Conservation (phyloP, 2,888 invertebrate species). For the Clusia tigrina region DNA sequence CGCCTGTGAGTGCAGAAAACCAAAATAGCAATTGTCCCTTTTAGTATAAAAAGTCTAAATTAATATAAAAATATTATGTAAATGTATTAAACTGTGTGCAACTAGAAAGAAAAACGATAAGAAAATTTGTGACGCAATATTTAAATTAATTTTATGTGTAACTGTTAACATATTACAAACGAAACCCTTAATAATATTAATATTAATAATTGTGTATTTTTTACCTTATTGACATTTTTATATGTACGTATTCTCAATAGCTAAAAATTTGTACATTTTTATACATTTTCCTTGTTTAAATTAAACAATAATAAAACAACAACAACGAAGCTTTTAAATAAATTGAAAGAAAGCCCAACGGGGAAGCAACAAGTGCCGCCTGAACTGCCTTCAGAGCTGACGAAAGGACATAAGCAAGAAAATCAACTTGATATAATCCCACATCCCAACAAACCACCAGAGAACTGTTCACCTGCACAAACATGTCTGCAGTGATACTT, state of each 20-base stretch:
- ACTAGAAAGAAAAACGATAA: neutral
- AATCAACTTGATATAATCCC: no score
- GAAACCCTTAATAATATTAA: neutral
- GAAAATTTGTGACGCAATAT: constrained; percentile 1
- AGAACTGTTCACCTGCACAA: no score
- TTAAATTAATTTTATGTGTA: constrained; percentile 2
- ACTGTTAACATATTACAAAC: neutral
- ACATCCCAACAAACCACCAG: no score
- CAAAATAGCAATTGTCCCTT: neutral
- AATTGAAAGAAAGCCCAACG: neutral
- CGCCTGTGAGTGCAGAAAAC: neutral
- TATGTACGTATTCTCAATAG: neutral
- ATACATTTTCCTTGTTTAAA: neutral
- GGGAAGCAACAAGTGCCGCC: no score
- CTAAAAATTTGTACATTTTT: neutral
- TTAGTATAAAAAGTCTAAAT: neutral
- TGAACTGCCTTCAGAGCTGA: no score
- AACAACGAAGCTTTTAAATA: neutral
- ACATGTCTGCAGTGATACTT: no score
- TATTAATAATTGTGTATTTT: neutral
- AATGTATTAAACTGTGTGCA: neutral
- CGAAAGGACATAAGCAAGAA: no score
- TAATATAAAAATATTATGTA: neutral
- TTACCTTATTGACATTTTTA: neutral
- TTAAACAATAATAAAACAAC: neutral